These are phyloP conservation scores for Clytia hemisphaerica DNA, from an alignment of 30 jellyfish, hydroid and myxozoan species.

Conservation along the genomic window DNA sequence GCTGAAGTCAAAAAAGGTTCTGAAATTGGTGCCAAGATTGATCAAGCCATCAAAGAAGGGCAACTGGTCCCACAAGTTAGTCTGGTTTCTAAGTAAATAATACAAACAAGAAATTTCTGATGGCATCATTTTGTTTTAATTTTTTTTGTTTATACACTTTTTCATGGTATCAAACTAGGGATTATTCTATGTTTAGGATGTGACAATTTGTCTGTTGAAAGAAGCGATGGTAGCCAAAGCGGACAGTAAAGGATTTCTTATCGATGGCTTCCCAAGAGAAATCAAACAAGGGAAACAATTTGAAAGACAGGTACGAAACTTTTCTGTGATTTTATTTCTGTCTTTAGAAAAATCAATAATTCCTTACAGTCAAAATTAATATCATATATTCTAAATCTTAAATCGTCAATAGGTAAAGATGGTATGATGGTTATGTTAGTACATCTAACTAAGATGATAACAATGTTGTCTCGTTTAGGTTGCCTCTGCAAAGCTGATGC, in stretches of 20 bases:
- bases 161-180: background rate
- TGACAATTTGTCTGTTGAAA: constrained; percentile 56
- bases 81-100: background rate
- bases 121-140: background rate
- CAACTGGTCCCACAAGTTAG: constrained; percentile 94
- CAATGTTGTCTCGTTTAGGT: too few species aligned
- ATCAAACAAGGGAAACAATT: constrained; percentile 76
- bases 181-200: constrained; percentile 35
- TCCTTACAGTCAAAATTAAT: too few species aligned
- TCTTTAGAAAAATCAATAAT: too few species aligned
- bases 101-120: background rate
- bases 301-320: constrained; percentile 52
- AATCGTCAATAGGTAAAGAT: too few species aligned
- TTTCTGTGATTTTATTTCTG: too few species aligned
- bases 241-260: constrained; percentile 58
- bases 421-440: too few species aligned
- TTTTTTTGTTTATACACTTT: background rate
- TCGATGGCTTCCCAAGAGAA: constrained; percentile 97
- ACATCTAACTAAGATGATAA: too few species aligned
- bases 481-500: constrained; percentile 32
- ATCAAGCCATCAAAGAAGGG: constrained; percentile 65
- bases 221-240: constrained; percentile 53
- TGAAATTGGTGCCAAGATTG: constrained; percentile 49
- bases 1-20: constrained; percentile 52
- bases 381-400: too few species aligned